Conservation (phyloP, 2,888 invertebrate genomes). For the Eristalinus sepulchralis region DNA sequence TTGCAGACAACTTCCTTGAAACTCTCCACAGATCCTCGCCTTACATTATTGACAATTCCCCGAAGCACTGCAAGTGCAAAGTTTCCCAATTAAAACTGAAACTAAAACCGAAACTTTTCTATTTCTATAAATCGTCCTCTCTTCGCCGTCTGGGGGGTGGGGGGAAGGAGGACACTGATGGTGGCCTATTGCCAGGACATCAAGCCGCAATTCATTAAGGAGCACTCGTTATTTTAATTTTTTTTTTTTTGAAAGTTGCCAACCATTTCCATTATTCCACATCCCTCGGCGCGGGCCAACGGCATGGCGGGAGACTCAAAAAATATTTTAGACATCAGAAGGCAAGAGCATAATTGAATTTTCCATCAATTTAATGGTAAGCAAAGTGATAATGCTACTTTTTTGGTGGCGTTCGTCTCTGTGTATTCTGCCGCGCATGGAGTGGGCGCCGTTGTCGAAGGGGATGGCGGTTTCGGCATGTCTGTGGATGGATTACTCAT, state of each 20-base stretch:
- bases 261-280: slow-evolving; percentile 1
- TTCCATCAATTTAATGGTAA: slow-evolving; percentile 55
- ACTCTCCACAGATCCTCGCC: no score
- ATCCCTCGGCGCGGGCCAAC: not conserved
- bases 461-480: not conserved
- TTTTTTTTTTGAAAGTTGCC: not conserved
- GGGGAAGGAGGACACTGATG: not conserved
- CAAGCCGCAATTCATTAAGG: slow-evolving; percentile 3
- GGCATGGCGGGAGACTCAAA: not conserved
- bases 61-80: slow-evolving; percentile 1
- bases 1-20: not conserved
- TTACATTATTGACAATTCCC: not conserved
- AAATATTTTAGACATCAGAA: slow-evolving; percentile 38
- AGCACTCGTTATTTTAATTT: not conserved
- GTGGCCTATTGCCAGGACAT: not conserved
- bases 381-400: slow-evolving; percentile 47
- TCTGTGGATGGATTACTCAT: slow-evolving; percentile 39
- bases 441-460: not conserved
- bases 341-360: slow-evolving; percentile 53
- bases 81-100: slow-evolving; percentile 40
- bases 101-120: slow-evolving; percentile 31
- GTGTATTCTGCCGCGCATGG: not conserved
- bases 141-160: not conserved
- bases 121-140: slow-evolving; percentile 30
- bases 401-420: not conserved